Evolutionary conservation across 1,140 invertebrate species (phyloP).

Genomic region (Trachymyrmex septentrionalis): DNA sequence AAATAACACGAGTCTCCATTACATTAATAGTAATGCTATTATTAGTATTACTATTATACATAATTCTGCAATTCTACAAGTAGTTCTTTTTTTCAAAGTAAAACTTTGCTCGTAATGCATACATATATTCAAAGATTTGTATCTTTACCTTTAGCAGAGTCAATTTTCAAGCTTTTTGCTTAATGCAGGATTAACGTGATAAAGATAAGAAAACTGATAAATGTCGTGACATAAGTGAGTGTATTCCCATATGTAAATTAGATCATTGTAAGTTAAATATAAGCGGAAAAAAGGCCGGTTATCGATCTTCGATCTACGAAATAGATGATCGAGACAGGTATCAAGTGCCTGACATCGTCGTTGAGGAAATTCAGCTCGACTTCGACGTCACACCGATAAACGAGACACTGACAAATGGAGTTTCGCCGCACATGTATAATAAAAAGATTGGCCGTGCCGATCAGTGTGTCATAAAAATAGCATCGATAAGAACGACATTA

Average conservation of each 20-base stretch:
- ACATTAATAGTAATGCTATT: neutral
- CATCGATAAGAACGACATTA: slow-evolving; percentile 13
- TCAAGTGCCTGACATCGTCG: slow-evolving; percentile 20
- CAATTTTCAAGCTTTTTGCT: neutral
- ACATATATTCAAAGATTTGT: neutral
- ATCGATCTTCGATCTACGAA: slow-evolving; percentile 9
- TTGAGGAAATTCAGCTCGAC: slow-evolving; percentile 25
- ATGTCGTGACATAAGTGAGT: neutral
- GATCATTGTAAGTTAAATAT: neutral
- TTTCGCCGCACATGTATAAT: slow-evolving; percentile 11
- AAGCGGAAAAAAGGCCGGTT: neutral
- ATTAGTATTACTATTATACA: neutral
- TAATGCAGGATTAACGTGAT: neutral
- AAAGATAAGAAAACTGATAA: slow-evolving; percentile 6
- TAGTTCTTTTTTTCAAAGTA: neutral
- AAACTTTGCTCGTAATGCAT: neutral
- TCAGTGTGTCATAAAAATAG: slow-evolving; percentile 17
- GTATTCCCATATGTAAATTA: neutral
- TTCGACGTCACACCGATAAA: slow-evolving; percentile 23
- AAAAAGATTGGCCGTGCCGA: slow-evolving; percentile 13
- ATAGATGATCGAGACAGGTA: slow-evolving; percentile 10
- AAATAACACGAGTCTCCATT: neutral
- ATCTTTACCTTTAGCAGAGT: neutral
- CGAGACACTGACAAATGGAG: slow-evolving; percentile 36
- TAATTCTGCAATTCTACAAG: neutral